Evolutionary conservation across 1,140 invertebrate species (phyloP).

Genomic region (Phenacoccus solenopsis): DNA sequence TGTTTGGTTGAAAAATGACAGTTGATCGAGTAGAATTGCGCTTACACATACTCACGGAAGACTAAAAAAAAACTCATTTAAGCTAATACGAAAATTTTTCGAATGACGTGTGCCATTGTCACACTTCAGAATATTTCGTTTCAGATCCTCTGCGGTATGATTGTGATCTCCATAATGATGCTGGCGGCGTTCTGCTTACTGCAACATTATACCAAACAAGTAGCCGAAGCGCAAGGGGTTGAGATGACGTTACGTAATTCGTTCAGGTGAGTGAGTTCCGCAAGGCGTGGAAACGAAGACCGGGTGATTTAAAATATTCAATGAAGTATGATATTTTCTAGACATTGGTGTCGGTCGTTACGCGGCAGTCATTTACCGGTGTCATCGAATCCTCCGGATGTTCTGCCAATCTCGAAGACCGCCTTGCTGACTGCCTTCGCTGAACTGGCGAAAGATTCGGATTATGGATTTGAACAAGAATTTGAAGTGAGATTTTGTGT

Average conservation of each 20-base stretch:
- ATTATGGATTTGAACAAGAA: slow-evolving; percentile 77
- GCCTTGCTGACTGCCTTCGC: slow-evolving; percentile 59
- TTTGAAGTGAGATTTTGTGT: slow-evolving; percentile 41
- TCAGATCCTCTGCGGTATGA: slow-evolving; percentile 44
- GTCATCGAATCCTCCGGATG: slow-evolving; percentile 56
- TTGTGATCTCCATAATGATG: slow-evolving; percentile 49
- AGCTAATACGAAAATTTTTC: background rate
- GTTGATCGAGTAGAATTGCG: background rate
- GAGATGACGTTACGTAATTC: slow-evolving; percentile 58
- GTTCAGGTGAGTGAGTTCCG: slow-evolving; percentile 39
- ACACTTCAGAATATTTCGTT: slow-evolving; percentile 33
- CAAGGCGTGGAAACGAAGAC: background rate
- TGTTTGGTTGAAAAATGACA: background rate
- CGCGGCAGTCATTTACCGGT: slow-evolving; percentile 52
- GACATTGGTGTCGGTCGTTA: slow-evolving; percentile 45
- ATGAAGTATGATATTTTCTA: slow-evolving; percentile 25
- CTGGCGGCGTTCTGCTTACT: slow-evolving; percentile 52
- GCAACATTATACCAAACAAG: slow-evolving; percentile 57
- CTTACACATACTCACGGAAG: too few species aligned
- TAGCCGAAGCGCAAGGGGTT: slow-evolving; percentile 54
- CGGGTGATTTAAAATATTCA: background rate
- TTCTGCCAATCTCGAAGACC: slow-evolving; percentile 59
- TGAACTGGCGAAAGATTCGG: slow-evolving; percentile 68
- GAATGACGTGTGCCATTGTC: slow-evolving; percentile 23
- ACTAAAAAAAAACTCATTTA: background rate